Conservation (phyloP, 2,797 vertebrate genomes). For the Pelobates cultripes region DNA sequence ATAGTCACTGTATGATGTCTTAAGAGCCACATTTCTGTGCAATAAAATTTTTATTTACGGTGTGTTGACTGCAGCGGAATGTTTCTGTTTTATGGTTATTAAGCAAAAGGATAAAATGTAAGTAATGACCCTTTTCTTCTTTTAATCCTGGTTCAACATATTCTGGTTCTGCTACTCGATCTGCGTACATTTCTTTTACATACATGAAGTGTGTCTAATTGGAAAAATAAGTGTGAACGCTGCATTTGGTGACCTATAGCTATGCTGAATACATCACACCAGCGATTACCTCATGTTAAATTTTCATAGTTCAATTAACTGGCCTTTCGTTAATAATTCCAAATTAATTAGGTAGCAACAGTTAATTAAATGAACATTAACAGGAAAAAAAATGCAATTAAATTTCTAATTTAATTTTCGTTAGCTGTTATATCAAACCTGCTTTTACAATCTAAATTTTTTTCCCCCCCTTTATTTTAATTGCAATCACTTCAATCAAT, state of each 20-base stretch:
- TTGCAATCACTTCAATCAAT: slow-evolving; percentile 47
- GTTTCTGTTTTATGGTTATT: no score
- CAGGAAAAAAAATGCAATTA: slow-evolving; percentile 50
- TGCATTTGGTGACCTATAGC: slow-evolving; percentile 18
- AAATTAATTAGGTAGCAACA: slow-evolving; percentile 52
- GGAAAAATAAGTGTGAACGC: background rate
- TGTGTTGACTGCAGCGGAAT: no score
- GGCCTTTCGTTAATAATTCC: slow-evolving; percentile 53
- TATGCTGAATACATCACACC: slow-evolving; percentile 26
- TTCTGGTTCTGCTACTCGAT: background rate
- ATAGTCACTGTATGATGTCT: no score
- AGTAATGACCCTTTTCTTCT: no score
- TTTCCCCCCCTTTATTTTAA: slow-evolving; percentile 8
- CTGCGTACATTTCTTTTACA: background rate
- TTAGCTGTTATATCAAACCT: slow-evolving; percentile 24
- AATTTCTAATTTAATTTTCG: slow-evolving; percentile 49
- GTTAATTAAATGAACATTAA: slow-evolving; percentile 56
- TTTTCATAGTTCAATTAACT: slow-evolving; percentile 47
- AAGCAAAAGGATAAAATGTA: no score
- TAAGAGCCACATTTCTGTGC: no score
- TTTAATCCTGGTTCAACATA: no score
- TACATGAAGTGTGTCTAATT: background rate
- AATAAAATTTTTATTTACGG: no score
- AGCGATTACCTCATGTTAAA: slow-evolving; percentile 25
- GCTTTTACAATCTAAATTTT: background rate